A percentile compares a stretch with the other conserved stretches of the same genome.
Conservation (phyloP, 2,888 invertebrate species). For the Perizoma affinitatum region DNA sequence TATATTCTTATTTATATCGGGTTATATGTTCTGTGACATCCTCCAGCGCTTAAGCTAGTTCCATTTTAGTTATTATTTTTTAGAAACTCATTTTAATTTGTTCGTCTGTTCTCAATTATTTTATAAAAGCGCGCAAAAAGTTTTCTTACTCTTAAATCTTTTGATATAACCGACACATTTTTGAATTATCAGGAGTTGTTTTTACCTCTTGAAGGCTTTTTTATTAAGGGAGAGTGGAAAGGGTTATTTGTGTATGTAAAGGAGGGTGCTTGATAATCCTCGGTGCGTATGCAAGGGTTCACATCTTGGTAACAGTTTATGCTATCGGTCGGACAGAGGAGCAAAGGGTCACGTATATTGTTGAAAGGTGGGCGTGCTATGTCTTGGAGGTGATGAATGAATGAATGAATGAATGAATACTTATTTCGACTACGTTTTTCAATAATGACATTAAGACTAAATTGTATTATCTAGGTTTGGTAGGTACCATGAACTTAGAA, state of each 20-base stretch:
- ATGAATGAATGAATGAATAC: too few species aligned
- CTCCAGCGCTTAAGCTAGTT: too few species aligned
- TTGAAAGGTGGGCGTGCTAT: slow-evolving; percentile 27
- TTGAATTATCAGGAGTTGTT: slow-evolving; percentile 27
- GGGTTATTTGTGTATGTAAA: slow-evolving; percentile 31
- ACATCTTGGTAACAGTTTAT: slow-evolving; percentile 34
- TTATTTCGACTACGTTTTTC: too few species aligned
- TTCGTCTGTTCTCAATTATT: slow-evolving; percentile 1
- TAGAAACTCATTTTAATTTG: too few species aligned
- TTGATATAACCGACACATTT: slow-evolving; percentile 31
- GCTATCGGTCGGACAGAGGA: slow-evolving; percentile 26
- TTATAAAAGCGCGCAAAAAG: slow-evolving; percentile 15
- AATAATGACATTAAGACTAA: too few species aligned
- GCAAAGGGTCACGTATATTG: slow-evolving; percentile 29
- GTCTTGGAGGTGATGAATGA: slow-evolving; percentile 5
- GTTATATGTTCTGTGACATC: too few species aligned
- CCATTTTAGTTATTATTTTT: too few species aligned
- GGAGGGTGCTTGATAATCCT: slow-evolving; percentile 28
- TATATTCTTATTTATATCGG: too few species aligned
- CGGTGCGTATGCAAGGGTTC: slow-evolving; percentile 22
- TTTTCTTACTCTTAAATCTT: slow-evolving; percentile 33
- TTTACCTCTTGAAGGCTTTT: slow-evolving; percentile 27
- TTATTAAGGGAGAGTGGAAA: slow-evolving; percentile 20
- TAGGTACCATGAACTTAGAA: too few species aligned
- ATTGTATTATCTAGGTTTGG: too few species aligned